Evolutionary conservation across 2,888 invertebrate species (phyloP), one percentile per base, ranked within the genome.

Genomic region (Xestoiulus laeticollis): DNA sequence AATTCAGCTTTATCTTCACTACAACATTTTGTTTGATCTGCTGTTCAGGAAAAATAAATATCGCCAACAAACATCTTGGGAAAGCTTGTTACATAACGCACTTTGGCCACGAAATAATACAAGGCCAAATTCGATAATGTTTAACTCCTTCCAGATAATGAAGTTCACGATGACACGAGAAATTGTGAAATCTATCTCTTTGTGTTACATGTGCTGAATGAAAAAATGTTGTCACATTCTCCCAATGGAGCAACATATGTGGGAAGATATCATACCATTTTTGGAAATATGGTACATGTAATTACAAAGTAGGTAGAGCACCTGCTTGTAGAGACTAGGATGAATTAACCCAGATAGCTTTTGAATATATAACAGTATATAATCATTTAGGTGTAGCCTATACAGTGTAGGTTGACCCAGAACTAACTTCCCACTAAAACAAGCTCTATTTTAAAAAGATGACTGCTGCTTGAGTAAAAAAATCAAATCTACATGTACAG

Each of bases 71-170:
- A 53, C 0, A 53, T 53, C 5, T 4, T n/a, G 22, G n/a, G n/a
- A 3, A 22, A 4, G 22, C 0, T 22, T 5, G 22, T 6, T 59
- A 22, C 59, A 59, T n/a, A n/a, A 8, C 5, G 59, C 10, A 59
- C 59, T 59, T 59, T 59, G 59, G 8, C 59, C 59, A 6, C n/a
- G 59, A 5, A 59, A 59, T 59, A 59, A 43, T 59, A 59, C 19
- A 48, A 59, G 59, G 59, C n/a, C 59, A 59, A n/a, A n/a, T 59
- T 59, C 59, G 59, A 59, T 59, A 22, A 59, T 59, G 38, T 48
- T 48, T 59, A 59, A 59, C 22, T 59, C 59, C 6, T 59, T 22
- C n/a, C n/a, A 59, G 59, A 59, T 59, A 59, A 59, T 59, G n/a
- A 4, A 59, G 59, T 8, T 22, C 4, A 22, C 59, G n/a, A 59